phyloP scores from a whole-genome alignment of 2,113 vertebrate genomes.

The Cathartes aura region DNA sequence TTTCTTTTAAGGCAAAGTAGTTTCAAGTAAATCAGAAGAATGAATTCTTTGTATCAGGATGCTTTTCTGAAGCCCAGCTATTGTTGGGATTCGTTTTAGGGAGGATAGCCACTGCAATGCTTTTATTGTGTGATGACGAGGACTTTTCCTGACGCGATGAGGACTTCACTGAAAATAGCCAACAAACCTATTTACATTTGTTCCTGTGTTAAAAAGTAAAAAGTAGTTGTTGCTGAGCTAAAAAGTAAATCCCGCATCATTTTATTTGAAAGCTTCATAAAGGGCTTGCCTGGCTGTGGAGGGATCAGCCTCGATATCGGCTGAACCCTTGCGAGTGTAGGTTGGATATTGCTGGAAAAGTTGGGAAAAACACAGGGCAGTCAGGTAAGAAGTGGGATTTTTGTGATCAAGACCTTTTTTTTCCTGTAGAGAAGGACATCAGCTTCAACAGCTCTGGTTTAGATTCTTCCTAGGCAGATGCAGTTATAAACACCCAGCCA shows the following conservation, averaged over 20 bases:
- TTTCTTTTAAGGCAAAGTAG: constrained; percentile 72
- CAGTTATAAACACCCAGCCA: background rate
- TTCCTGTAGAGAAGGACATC: background rate
- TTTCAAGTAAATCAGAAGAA: constrained; percentile 85
- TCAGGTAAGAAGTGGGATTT: background rate
- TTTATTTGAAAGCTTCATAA: background rate
- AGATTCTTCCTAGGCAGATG: background rate
- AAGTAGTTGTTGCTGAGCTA: background rate
- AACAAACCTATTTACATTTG: constrained; percentile 53
- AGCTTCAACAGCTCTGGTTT: background rate
- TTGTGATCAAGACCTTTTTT: background rate
- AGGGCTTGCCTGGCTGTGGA: background rate
- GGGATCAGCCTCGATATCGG: background rate
- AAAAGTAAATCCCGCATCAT: background rate
- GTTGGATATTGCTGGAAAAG: background rate
- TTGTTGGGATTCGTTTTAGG: constrained; percentile 78
- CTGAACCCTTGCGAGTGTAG: fast-evolving
- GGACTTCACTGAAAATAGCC: constrained; percentile 76
- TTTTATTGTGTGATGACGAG: constrained; percentile 68
- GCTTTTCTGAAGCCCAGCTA: constrained; percentile 79
- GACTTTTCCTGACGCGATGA: constrained; percentile 70
- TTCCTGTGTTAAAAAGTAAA: background rate
- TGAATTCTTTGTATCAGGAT: constrained; percentile 80
- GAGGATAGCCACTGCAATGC: constrained; percentile 72
- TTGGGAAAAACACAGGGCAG: background rate